These are phyloP conservation scores for Pollenia griseotomentosa DNA, from an alignment of 2,888 invertebrate species.

Conservation along the genomic window DNA sequence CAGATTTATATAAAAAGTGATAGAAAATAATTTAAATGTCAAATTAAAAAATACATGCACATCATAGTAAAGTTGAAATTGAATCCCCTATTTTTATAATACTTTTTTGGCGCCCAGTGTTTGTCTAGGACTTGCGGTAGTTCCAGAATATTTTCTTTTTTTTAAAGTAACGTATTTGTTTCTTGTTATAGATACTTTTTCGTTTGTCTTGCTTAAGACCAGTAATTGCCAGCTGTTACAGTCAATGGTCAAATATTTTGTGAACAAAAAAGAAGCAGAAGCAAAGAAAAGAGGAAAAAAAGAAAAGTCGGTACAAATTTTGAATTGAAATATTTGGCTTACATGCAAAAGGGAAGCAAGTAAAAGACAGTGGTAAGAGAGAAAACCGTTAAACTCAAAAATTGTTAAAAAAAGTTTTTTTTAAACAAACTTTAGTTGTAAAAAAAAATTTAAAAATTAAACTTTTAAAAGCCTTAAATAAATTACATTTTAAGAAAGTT, in stretches of 20 bases:
- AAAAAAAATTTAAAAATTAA: too few species aligned
- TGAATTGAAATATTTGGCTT: not conserved
- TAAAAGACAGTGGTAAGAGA: not conserved
- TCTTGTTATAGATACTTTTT: conserved; percentile 32
- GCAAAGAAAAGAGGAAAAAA: not conserved
- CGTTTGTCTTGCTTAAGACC: conserved; percentile 12
- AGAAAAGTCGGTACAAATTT: conserved; percentile 7
- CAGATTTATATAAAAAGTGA: conserved; percentile 26
- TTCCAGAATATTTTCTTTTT: too few species aligned
- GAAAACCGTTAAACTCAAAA: too few species aligned
- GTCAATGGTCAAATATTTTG: conserved; percentile 65
- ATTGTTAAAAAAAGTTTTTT: too few species aligned
- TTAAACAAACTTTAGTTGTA: too few species aligned
- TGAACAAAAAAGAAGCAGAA: conserved; percentile 3
- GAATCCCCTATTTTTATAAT: conserved; percentile 37
- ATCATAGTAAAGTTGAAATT: conserved; percentile 70
- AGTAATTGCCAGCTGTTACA: conserved; percentile 60
- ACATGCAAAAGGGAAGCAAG: not conserved
- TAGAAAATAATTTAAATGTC: conserved; percentile 22
- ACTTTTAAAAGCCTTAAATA: too few species aligned
- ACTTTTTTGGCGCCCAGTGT: not conserved
- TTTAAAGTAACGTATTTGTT: not conserved
- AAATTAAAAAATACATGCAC: conserved; percentile 46
- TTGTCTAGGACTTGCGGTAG: not conserved
- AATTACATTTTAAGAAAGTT: too few species aligned